phyloP scores from a whole-genome alignment of 1,140 invertebrate genomes.

The Bombus balteatus region DNA sequence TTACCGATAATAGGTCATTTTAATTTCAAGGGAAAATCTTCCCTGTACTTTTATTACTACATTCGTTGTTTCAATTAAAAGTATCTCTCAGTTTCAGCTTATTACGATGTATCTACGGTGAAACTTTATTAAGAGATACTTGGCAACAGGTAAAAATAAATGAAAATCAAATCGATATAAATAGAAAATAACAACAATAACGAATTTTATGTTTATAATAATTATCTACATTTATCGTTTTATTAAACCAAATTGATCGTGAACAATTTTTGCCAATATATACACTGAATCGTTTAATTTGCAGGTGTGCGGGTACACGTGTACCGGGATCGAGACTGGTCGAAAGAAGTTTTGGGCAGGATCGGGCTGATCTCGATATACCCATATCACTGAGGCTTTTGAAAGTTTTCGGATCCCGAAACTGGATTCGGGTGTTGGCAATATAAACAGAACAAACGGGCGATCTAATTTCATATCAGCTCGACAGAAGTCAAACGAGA shows the following conservation, averaged over 20 bases:
- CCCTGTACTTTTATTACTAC: background rate
- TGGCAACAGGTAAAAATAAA: background rate
- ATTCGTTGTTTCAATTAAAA: background rate
- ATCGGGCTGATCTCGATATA: no score
- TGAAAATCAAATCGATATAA: background rate
- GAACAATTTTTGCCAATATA: background rate
- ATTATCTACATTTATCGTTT: background rate
- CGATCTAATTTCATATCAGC: no score
- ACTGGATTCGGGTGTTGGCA: no score
- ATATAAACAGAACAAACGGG: no score
- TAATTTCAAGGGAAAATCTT: background rate
- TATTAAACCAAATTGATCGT: background rate
- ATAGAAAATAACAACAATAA: background rate
- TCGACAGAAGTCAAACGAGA: no score
- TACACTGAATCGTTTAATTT: no score
- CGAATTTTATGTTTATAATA: background rate
- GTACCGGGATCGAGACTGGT: no score
- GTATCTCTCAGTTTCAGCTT: background rate
- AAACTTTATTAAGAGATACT: background rate
- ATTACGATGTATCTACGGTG: background rate
- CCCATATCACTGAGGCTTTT: no score
- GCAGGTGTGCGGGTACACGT: no score
- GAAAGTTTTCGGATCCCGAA: no score
- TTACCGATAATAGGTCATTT: background rate
- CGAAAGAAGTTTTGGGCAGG: no score